Conservation (phyloP, 1,140 invertebrate genomes). For the Zaprionus tsacasi region DNA sequence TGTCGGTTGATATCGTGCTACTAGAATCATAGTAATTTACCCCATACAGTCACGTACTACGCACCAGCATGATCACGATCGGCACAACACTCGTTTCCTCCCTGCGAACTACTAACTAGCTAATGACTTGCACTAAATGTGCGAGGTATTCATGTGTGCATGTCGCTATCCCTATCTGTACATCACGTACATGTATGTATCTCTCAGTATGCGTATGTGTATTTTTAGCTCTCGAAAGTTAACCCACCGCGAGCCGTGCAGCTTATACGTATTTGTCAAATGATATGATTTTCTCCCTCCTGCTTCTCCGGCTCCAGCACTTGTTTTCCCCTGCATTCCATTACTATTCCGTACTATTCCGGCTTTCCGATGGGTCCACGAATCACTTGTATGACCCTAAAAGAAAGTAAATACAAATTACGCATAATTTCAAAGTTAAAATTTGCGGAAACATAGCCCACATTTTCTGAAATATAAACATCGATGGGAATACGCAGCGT, state of each 20-base stretch:
- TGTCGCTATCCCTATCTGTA: neutral
- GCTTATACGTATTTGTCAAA: constrained; percentile 40
- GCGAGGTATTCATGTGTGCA: neutral
- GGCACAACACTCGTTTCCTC: neutral
- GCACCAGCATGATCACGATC: neutral
- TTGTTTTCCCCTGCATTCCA: neutral
- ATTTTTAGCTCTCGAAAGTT: constrained; percentile 42
- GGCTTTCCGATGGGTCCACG: neutral
- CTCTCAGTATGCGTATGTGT: constrained; percentile 5
- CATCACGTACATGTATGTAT: constrained; percentile 15
- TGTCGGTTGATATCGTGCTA: neutral
- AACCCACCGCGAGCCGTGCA: constrained; percentile 31
- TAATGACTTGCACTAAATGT: constrained; percentile 2
- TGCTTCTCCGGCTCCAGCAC: neutral
- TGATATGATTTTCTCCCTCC: constrained; percentile 29
- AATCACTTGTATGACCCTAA: constrained; percentile 21
- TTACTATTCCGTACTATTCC: neutral
- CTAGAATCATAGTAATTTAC: neutral
- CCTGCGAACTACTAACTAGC: neutral
- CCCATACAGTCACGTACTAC: neutral
- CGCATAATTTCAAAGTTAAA: constrained; percentile 38
- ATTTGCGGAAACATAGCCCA: neutral
- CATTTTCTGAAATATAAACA: constrained; percentile 48
- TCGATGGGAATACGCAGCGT: constrained; percentile 33
- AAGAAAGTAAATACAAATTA: constrained; percentile 34